Base-by-base conservation (phyloP, 2,797 vertebrate genomes). In the Danio choprae region DNA sequence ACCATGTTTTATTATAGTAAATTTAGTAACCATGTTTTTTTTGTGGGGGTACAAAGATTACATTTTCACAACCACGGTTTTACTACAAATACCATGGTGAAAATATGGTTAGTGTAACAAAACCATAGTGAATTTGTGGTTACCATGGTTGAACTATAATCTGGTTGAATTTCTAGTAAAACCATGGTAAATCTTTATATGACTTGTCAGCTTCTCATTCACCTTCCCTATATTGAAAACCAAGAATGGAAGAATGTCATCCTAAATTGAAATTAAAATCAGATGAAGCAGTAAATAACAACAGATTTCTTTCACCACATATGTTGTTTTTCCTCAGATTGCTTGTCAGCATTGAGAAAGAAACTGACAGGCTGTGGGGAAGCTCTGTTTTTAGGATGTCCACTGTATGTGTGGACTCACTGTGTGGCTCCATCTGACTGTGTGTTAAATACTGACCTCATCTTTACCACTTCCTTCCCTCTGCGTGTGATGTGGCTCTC, bases 391-490 rank as follows among this genome's bases (percentile, higher is more conserved):
- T n/a, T 46, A 12, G 43, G 41, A 69, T 46, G 55, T 41, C 55
- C 65, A 50, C 65, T 59, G 43, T 48, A 48, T 73, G 41, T 60
- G 41, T 60, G 41, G 71, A 60, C 53, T 60, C 81, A 75, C 85
- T 87, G 84, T 77, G 74, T 78, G 89, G 90, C 90, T 91, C 87
- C 87, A 79, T 38, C 87, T 90, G 90, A 90, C 87, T 90, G 90
- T 86, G 90, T 89, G 91, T 29, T 44, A 80, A 72, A 91, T 83
- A 84, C 88, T 90, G 83, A 85, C 84, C 83, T 88, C 89, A 90
- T 88, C 87, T 84, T 88, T 87, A 89, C 86, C 81, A 91, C 90
- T 89, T 92, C 91, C 91, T 90, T 84, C 85, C 9, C 86, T 89
- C 84, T 36, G 38, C 87, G 86, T 91, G 85, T 87, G 85, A 86